phyloP scores from a whole-genome alignment of 2,113 vertebrate genomes.

The Scopus umbretta region DNA sequence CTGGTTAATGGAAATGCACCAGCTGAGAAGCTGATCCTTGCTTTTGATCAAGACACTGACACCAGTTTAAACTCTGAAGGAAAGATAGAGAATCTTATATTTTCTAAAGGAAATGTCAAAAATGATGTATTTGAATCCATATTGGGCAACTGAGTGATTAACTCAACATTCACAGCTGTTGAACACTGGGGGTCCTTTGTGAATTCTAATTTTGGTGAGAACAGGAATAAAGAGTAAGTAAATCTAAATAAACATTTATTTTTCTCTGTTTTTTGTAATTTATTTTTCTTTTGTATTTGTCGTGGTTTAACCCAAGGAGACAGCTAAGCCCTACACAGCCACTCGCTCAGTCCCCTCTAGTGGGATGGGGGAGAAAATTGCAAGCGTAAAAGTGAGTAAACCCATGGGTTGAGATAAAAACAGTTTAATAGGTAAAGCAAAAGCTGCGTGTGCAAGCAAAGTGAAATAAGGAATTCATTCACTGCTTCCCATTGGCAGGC shows the following conservation, averaged over 20 bases:
- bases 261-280: not conserved
- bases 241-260: not conserved
- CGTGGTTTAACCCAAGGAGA: not conserved
- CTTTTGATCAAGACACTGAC: not conserved
- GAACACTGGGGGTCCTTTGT: not conserved
- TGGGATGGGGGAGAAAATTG: not conserved
- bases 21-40: not conserved
- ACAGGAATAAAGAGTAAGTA: not conserved
- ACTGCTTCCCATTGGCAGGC: fast-evolving
- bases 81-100: not conserved
- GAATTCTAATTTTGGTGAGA: not conserved
- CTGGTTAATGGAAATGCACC: not conserved
- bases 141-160: not conserved
- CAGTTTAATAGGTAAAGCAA: not conserved
- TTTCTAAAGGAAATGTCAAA: not conserved
- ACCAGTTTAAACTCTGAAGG: not conserved
- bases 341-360: fast-evolving
- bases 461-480: not conserved
- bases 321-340: not conserved
- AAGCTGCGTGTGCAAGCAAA: not conserved
- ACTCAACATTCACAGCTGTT: not conserved
- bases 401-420: not conserved
- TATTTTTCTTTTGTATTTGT: not conserved
- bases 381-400: not conserved
- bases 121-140: not conserved